Evolutionary conservation across 2,797 vertebrate genomes (phyloP).

Genomic region (Oreochromis grahami): DNA sequence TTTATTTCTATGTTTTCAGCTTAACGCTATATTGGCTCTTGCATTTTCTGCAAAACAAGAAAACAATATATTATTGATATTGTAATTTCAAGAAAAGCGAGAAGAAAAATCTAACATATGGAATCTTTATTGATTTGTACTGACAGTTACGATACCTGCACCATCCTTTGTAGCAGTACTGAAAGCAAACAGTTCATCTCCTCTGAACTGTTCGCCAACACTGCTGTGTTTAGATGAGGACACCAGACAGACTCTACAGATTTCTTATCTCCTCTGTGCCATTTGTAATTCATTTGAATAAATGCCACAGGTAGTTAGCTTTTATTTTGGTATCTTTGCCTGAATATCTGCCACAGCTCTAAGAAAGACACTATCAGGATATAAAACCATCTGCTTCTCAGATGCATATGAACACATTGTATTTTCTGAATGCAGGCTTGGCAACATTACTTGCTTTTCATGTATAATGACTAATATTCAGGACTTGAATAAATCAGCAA

Average conservation of each 20-base stretch:
- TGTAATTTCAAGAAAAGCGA: neutral
- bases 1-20: neutral
- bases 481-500: neutral
- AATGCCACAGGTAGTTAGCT: slow-evolving; percentile 48
- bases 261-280: slow-evolving; percentile 33
- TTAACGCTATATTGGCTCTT: neutral
- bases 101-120: neutral
- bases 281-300: slow-evolving; percentile 51
- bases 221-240: slow-evolving; percentile 18
- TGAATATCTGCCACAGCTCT: slow-evolving; percentile 35
- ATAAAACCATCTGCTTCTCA: slow-evolving; percentile 48
- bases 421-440: neutral
- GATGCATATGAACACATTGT: neutral
- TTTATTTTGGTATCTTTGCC: slow-evolving; percentile 16
- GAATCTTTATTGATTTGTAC: neutral
- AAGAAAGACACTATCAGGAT: slow-evolving; percentile 19
- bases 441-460: neutral
- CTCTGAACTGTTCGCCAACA: neutral
- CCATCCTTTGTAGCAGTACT: neutral
- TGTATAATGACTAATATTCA: neutral
- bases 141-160: neutral
- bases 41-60: neutral
- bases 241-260: neutral
- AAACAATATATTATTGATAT: neutral
- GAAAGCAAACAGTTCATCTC: neutral